These are phyloP conservation scores for Conger conger DNA, from an alignment of 2,113 vertebrate genomes.

Conservation along the genomic window DNA sequence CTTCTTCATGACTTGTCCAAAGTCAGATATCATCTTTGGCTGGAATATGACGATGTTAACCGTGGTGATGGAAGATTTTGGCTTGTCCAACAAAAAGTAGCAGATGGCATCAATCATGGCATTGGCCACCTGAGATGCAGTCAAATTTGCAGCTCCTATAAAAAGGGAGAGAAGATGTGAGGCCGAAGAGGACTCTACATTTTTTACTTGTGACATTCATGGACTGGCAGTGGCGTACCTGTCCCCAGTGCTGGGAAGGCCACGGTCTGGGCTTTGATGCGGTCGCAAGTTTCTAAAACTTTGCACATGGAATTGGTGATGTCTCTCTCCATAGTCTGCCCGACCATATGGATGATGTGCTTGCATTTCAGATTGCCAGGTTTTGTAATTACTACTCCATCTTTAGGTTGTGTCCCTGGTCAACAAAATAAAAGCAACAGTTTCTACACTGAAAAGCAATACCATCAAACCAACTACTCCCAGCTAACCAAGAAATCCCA, in stretches of 20 bases:
- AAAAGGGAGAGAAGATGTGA: not conserved
- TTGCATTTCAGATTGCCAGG: constrained; percentile 51
- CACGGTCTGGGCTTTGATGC: constrained; percentile 49
- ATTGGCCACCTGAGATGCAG: constrained; percentile 36
- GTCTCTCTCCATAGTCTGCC: constrained; percentile 41
- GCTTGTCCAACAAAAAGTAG: constrained; percentile 26
- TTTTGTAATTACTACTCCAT: constrained; percentile 50
- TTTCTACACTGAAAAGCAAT: not conserved
- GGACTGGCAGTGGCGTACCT: constrained; percentile 40
- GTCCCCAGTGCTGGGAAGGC: constrained; percentile 59
- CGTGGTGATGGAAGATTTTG: constrained; percentile 32
- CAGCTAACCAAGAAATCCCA: not conserved
- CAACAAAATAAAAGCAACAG: not conserved
- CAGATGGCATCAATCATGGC: constrained; percentile 52
- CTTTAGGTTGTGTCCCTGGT: constrained; percentile 43
- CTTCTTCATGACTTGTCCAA: constrained; percentile 43
- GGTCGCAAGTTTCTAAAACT: constrained; percentile 49
- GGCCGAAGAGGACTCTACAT: not conserved
- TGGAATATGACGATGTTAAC: constrained; percentile 56
- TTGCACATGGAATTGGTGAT: constrained; percentile 49
- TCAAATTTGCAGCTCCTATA: constrained; percentile 50
- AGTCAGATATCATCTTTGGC: constrained; percentile 41
- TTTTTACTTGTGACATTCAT: not conserved
- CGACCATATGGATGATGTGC: constrained; percentile 57
- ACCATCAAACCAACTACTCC: not conserved